Percentiles rank a stretch among this genome's conserved stretches.
These are phyloP conservation scores for Pitta sordida DNA, from an alignment of 2,113 vertebrate species.

Conservation along the genomic window DNA sequence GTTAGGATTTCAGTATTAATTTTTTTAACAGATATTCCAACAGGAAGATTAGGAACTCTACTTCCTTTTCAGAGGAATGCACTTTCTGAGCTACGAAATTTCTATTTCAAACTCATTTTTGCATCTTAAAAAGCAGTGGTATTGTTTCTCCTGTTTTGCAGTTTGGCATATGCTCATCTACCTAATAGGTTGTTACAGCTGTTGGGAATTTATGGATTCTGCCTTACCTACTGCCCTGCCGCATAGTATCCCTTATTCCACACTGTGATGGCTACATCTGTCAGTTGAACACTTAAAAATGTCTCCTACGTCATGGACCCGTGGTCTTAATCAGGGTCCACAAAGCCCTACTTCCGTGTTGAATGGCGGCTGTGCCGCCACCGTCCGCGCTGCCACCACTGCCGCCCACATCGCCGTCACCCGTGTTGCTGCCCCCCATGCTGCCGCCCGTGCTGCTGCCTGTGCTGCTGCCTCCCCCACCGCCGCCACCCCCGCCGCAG, in stretches of 20 bases:
- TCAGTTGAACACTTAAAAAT: neutral
- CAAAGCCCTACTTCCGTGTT: no score
- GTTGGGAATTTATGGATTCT: neutral
- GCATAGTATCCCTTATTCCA: neutral
- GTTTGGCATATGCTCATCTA: neutral
- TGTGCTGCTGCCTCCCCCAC: no score
- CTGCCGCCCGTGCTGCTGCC: no score
- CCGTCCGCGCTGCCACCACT: no score
- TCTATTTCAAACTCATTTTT: neutral
- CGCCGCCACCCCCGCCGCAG: no score
- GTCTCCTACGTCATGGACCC: no score
- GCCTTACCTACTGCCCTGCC: neutral
- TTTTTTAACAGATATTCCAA: neutral
- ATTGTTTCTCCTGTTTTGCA: neutral
- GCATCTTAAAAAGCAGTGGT: neutral
- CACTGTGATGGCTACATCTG: neutral
- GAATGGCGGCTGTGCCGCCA: no score
- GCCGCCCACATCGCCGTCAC: no score
- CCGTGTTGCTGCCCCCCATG: no score
- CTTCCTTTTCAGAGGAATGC: neutral
- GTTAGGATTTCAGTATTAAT: neutral
- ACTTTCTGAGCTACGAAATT: neutral
- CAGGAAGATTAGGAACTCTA: neutral
- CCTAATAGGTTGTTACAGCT: neutral
- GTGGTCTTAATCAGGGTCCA: no score